Evolutionary conservation across 1,140 invertebrate genomes (phyloP), one percentile per base, ranked within the genome.

Genomic region (Euwallacea fornicatus): DNA sequence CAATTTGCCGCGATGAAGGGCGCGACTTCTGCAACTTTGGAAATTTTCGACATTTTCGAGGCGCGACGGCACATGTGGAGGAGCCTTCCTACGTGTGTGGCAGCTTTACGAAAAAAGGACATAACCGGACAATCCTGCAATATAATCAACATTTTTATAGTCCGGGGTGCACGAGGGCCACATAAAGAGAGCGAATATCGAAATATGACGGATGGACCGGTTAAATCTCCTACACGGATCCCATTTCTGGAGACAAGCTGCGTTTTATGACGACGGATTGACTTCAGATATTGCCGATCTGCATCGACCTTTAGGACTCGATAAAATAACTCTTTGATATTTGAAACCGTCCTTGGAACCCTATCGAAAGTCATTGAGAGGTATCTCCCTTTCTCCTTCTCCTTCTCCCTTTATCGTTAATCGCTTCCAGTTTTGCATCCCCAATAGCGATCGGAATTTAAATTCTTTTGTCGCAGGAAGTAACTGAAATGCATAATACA

Each of bases 101-200:
- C 0, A 10, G 13, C 46, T 50, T 66, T 66, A 66, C 13, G 7
- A 9, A 53, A 53, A 50, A 10, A 59, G 44, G 54, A 60, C 43
- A 58, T 58, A 66, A 60, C n/a, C n/a, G 42, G 66, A 68, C 66
- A 68, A 68, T 68, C 15, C 54, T 66, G 43, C 16, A 68, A 59
- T 68, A 60, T 68, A 68, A 68, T 68, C 66, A 68, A 68, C 55
- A 68, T 68, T 68, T 68, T 68, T 68, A 68, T 60, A 56, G 44
- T 42, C 42, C 58, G 13, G 42, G 56, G 15, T 9, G 15, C 33
- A 21, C 33, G 16, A 58, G 15, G 43, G 47, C 9, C 53, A 41
- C 56, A 68, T 68, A 68, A 59, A 68, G 55, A 66, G 63, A 53
- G 64, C 62, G 64, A 68, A 68, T 68, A 68, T 68, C 66, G 42